A percentile compares a stretch with the other conserved stretches of the same genome.
Conservation (phyloP, 2,888 invertebrate species). For the Ptychoptera albimana region DNA sequence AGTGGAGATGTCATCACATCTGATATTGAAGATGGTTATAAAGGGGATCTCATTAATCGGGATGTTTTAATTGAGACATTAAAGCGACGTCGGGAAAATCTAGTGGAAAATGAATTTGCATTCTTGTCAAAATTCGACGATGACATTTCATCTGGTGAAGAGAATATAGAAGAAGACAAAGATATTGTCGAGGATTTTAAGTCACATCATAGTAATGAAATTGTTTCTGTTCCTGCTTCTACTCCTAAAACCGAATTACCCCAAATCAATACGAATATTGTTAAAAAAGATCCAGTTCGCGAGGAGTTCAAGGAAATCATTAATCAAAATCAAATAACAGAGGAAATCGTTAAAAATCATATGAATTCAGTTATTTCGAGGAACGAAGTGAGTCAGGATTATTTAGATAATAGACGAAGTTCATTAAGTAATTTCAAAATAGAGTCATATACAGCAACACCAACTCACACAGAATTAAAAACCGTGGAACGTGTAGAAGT, state of each 20-base stretch:
- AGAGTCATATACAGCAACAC: conserved; percentile 9
- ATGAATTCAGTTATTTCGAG: too few species aligned
- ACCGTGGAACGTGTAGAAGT: background rate
- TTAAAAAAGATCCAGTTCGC: too few species aligned
- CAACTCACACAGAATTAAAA: too few species aligned
- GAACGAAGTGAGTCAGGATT: too few species aligned
- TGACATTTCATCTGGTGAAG: background rate
- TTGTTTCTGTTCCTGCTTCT: too few species aligned
- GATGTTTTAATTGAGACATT: background rate
- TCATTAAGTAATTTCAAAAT: conserved; percentile 22
- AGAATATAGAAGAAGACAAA: background rate
- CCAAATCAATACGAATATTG: too few species aligned
- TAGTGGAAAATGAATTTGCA: conserved; percentile 5
- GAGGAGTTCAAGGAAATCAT: conserved; percentile 19
- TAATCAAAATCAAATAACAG: conserved; percentile 15
- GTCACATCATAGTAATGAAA: conserved; percentile 6
- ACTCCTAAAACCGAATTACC: too few species aligned
- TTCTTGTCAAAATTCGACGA: background rate
- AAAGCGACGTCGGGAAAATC: conserved; percentile 1
- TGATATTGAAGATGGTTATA: conserved; percentile 17
- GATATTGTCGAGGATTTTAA: background rate
- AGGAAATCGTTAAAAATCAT: too few species aligned
- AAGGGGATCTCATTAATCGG: conserved; percentile 5
- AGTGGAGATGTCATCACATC: conserved; percentile 10
- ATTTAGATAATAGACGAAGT: background rate